Base-by-base conservation (phyloP, 2,113 vertebrate species). In the Asarcornis scutulata region DNA sequence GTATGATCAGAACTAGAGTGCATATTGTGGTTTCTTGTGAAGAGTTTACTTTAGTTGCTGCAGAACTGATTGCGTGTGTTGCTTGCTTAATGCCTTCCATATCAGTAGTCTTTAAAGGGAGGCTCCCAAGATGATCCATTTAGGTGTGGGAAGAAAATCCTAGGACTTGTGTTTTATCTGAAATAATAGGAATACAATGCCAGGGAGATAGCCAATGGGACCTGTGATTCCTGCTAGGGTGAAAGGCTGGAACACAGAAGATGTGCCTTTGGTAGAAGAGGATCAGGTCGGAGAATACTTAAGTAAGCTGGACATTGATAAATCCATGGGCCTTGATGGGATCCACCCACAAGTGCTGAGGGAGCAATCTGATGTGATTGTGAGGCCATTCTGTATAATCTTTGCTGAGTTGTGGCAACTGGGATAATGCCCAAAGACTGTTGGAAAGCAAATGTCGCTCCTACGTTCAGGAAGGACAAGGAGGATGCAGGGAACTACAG, bases 81-180 rank as follows among this genome's bases (percentile, higher is more conserved):
- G 4, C 20, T 66, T 23, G 55, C 72, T 32, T 69, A 27, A 46
- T 0, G 0, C 42, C 44, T 82, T 60, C 16, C 2, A 0, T 77
- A 26, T 69, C 11, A 50, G 9, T 27, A 40, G 8, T 62, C 17
- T 81, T 17, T 31, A 16, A 69, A 93, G 17, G 50, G 3, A 10
- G 7, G 9, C 60, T 15, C 1, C 3, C 22, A 85, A 26, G 29
- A 67, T 48, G 2, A 38, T 77, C 12, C 20, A 12, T 21, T 55
- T 31, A 42, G 46, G 27, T 68, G 5, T 2, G 6, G 8, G 27
- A 67, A 62, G 17, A 87, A 94, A 82, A 84, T 82, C 53, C 5
- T 69, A 58, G 20, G 34, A 32, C 14, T 46, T 88, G 4, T 0
- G 20, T 82, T 69, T 82, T 59, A 44, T 23, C 23, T 36, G 31